Evolutionary conservation across 2,797 vertebrate genomes (phyloP), one percentile per base, ranked within the genome.

Genomic region (Leptodactylus fallax): DNA sequence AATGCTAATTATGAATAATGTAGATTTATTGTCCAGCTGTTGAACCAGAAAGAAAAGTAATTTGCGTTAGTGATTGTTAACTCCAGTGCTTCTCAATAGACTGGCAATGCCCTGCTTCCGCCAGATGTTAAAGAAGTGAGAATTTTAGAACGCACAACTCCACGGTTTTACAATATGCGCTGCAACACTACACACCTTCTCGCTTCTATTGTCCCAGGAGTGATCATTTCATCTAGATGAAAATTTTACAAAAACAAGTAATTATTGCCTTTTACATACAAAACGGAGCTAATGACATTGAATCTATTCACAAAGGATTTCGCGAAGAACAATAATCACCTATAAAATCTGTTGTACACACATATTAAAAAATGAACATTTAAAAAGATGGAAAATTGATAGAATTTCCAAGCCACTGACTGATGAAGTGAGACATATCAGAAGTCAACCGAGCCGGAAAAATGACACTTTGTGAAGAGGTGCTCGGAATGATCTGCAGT

Each of bases 281-380:
- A 77, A 77, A 51, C 74, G 1, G 0, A 53, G 47, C 47, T 77
- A 77, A 77, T n/a, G 49, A 53, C n/a, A 79, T 85, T 47, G 63
- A 88, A 85, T 77, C 74, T 53, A 77, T 51, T 77, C 47, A 13
- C 74, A 51, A 81, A 90, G 93, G 92, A 91, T 51, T 25, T 88
- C 88, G 85, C 89, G 94, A 95, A 94, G 94, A 95, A 90, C 74
- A 93, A 95, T 95, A 95, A 96, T 96, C 96, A 96, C 92, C 96
- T 96, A 92, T 95, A 96, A 97, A 96, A 95, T 91, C 92, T 93
- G 94, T 95, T 95, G 10, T 77, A 23, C 96, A 63, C 21, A 63
- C 19, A 77, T 53, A 74, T 56, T 94, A 95, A 96, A 94, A 96
- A 94, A 96, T 94, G 94, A 81, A 21, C 93, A 92, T 94, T 94